Evolutionary conservation across 2,113 vertebrate genomes (phyloP).

Genomic region (Trochalopteron elliotii): DNA sequence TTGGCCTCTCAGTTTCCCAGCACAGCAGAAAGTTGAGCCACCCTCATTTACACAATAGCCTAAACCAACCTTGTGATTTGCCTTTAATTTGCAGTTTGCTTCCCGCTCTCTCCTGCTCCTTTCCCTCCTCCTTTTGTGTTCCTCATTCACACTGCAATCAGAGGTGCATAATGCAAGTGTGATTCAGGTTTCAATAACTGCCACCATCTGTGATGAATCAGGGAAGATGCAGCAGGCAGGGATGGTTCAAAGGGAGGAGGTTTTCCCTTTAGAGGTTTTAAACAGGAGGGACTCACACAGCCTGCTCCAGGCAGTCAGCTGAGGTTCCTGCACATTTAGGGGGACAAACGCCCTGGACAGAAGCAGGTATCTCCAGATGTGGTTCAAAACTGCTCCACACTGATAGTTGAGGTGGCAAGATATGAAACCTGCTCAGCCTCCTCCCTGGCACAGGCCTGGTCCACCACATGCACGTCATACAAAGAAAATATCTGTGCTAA

Average conservation of each 20-base stretch:
- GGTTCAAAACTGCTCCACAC: background rate
- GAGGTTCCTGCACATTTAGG: background rate
- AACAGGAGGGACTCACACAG: background rate
- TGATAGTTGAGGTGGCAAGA: background rate
- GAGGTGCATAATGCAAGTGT: constrained; percentile 9
- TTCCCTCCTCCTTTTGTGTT: constrained; percentile 31
- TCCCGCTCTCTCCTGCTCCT: background rate
- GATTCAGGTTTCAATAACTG: background rate
- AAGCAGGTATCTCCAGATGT: background rate
- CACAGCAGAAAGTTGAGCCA: background rate
- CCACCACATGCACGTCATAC: background rate
- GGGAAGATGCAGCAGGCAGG: background rate
- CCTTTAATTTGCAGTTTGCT: constrained; percentile 27
- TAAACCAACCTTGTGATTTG: constrained; percentile 34
- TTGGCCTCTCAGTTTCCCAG: background rate
- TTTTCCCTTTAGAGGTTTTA: background rate
- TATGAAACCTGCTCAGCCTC: background rate
- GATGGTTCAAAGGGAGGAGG: background rate
- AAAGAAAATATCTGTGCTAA: background rate
- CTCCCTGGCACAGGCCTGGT: background rate
- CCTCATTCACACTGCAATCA: background rate
- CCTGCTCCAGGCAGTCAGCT: background rate
- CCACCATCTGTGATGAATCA: constrained; percentile 33
- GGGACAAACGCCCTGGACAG: background rate
- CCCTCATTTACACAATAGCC: background rate